Base-by-base conservation (phyloP, 23 tunicate species). In the Phallusia fumigata region DNA sequence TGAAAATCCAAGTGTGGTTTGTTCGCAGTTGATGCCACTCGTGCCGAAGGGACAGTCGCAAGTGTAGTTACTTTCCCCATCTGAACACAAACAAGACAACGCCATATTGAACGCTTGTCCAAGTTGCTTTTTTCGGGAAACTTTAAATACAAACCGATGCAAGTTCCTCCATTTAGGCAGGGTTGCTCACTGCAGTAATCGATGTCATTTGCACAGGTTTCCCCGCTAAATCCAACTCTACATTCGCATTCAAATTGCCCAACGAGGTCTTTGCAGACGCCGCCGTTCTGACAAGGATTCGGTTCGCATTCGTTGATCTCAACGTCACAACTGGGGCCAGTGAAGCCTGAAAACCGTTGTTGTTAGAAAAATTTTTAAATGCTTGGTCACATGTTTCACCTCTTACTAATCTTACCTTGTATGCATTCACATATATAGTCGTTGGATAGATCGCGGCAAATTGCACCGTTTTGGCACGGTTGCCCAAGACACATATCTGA, bases 21-120 rank as follows among this genome's bases (percentile, higher is more conserved):
- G 45, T 47, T 87, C 85, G 53, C 97, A 92, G 65, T 83, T 80
- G 0, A 0, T 35, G 24, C 97, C 97, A 40, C 75, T 87, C 10
- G 88, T 30, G 15, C 97, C 91, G 50, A 92, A 92, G 0, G 88
- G 76, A 51, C 97, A 92, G 0, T 80, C 78, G 65, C 97, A 92
- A 31, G 51, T 33, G 78, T 88, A 84, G 1, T 83, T 40, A 40
- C 47, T 40, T 40, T 40, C 47, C 5, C 47, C 47, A 40, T 40
- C 47, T 40, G 47, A 40, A 40, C 5, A 40, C 5, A 40, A 5
- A 40, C 10, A 40, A 40, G 10, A 10, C n/a, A n/a, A n/a, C 8
- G 5, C 10, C 10, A 3, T 10, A 40, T 40, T 40, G 47, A 40
- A 5, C 47, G 47, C 47, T 40, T 3, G 8, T 40, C 47, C 47